phyloP scores from a whole-genome alignment of 1,140 invertebrate species.

The Drosophila littoralis region DNA sequence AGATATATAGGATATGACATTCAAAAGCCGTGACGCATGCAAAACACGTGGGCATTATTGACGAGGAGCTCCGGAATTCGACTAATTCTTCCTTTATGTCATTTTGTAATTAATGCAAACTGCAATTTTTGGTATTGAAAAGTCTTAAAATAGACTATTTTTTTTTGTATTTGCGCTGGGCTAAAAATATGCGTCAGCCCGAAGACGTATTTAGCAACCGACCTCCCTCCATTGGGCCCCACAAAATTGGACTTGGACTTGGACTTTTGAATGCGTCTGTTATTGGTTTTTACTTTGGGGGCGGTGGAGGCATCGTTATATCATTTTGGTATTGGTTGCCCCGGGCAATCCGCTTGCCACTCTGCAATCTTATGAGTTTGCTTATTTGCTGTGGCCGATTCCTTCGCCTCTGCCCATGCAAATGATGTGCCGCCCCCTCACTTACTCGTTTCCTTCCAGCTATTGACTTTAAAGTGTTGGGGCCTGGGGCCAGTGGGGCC shows the following conservation, averaged over 20 bases:
- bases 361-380: slow-evolving; percentile 59
- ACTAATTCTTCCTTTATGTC: neutral
- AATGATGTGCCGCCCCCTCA: slow-evolving; percentile 23
- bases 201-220: too few species aligned
- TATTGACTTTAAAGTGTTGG: slow-evolving; percentile 55
- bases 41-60: neutral
- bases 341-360: slow-evolving; percentile 45
- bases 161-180: neutral
- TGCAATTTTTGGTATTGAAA: slow-evolving; percentile 6
- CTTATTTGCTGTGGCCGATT: slow-evolving; percentile 54
- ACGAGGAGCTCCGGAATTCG: too few species aligned
- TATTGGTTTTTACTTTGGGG: slow-evolving; percentile 65
- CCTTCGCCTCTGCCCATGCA: slow-evolving; percentile 19
- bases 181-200: neutral
- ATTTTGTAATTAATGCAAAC: neutral
- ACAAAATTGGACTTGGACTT: slow-evolving; percentile 51
- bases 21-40: slow-evolving; percentile 48
- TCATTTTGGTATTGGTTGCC: slow-evolving; percentile 67
- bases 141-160: slow-evolving; percentile 4
- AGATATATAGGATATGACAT: neutral
- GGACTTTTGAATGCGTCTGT: slow-evolving; percentile 43
- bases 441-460: slow-evolving; percentile 32
- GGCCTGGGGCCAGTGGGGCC: slow-evolving; percentile 5
- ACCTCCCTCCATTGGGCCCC: neutral
- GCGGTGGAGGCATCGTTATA: slow-evolving; percentile 7